Conservation (phyloP, 2,113 vertebrate genomes). For the Podiceps cristatus region DNA sequence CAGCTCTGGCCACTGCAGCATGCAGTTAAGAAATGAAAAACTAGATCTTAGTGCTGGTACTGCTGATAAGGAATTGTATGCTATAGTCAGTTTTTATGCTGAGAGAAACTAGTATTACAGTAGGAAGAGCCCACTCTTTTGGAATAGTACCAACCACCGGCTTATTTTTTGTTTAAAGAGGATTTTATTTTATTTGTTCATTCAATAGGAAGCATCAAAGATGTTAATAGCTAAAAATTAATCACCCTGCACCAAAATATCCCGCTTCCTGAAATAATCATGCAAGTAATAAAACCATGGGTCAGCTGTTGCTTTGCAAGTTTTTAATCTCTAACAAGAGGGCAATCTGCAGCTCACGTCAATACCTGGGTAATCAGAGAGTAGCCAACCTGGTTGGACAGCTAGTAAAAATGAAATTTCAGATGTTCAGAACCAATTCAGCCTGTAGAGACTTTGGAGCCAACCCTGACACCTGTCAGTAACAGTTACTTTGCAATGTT, state of each 20-base stretch:
- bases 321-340: neutral
- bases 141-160: neutral
- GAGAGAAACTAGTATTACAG: neutral
- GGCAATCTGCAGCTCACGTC: neutral
- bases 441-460: neutral
- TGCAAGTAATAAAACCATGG: neutral
- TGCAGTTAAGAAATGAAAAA: neutral
- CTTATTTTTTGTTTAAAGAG: conserved; percentile 2
- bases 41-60: neutral
- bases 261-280: conserved; percentile 19
- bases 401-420: neutral
- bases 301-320: neutral
- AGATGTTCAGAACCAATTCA: neutral
- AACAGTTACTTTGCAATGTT: neutral
- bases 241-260: neutral
- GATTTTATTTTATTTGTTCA: neutral
- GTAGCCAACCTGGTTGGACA: neutral
- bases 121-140: neutral
- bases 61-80: neutral
- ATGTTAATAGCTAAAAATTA: conserved; percentile 8
- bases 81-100: neutral
- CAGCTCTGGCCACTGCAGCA: neutral
- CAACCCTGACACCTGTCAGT: neutral
- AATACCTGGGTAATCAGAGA: neutral
- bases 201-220: conserved; percentile 1